A percentile compares a stretch with the other conserved stretches of the same genome.
Evolutionary conservation across 2,797 vertebrate species (phyloP).

Genomic region (Chromis chromis): DNA sequence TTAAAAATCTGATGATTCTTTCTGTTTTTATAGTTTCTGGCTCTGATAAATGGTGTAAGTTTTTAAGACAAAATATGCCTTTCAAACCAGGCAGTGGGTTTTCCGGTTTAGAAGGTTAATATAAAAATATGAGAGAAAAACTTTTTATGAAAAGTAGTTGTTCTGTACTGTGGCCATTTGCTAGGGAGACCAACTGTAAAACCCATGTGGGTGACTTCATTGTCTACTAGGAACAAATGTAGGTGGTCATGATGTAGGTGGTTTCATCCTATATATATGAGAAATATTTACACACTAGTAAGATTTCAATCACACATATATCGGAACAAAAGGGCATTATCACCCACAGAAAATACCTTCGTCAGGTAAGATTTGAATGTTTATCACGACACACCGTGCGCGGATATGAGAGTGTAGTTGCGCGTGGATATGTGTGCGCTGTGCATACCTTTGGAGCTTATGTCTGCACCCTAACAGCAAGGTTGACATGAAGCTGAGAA

Average conservation of each 20-base stretch:
- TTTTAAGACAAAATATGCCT: too few species aligned
- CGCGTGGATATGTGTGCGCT: constrained; percentile 2
- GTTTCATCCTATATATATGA: constrained; percentile 28
- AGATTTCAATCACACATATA: constrained; percentile 18
- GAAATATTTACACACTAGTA: constrained; percentile 18
- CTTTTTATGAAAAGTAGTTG: neutral
- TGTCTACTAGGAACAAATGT: constrained; percentile 48
- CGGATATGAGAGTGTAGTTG: constrained; percentile 2
- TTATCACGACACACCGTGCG: neutral
- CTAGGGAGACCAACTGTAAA: constrained; percentile 32
- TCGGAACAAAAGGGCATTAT: constrained; percentile 4
- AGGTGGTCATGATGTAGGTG: constrained; percentile 52
- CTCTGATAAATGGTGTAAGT: too few species aligned
- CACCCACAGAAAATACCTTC: neutral
- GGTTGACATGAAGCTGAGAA: constrained; percentile 72
- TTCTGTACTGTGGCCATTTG: neutral
- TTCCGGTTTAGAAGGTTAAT: neutral
- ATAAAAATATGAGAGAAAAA: neutral
- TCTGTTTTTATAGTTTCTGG: too few species aligned
- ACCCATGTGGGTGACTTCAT: constrained; percentile 37
- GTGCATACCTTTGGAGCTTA: constrained; percentile 35
- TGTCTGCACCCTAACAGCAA: constrained; percentile 57
- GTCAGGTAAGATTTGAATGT: constrained; percentile 17
- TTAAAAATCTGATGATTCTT: too few species aligned
- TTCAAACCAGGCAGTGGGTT: too few species aligned